phyloP scores from a whole-genome alignment of 2,113 vertebrate species.

The Oxyruncus cristatus region DNA sequence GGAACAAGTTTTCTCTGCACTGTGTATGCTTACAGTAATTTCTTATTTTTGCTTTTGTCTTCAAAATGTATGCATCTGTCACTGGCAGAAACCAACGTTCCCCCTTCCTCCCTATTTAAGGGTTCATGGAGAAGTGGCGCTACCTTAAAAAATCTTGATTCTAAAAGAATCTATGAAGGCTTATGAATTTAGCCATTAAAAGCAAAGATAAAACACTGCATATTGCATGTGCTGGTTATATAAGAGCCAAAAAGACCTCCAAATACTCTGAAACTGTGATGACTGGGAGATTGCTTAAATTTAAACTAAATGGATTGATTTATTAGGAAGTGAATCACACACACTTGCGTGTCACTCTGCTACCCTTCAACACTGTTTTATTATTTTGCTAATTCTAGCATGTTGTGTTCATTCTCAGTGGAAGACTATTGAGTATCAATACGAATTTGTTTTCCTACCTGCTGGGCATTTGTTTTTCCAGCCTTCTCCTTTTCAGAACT shows the following conservation, averaged over 20 bases:
- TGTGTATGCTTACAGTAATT: not conserved
- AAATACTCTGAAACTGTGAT: not conserved
- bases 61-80: not conserved
- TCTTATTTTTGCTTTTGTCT: not conserved
- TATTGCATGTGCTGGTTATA: not conserved
- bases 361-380: conserved; percentile 6
- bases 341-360: not conserved
- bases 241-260: not conserved
- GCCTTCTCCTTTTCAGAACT: not conserved
- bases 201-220: not conserved
- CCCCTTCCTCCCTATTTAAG: not conserved
- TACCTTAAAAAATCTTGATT: not conserved
- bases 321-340: conserved; percentile 33
- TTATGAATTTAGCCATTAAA: not conserved
- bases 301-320: conserved; percentile 16
- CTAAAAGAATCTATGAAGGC: not conserved
- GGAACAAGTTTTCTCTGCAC: not conserved
- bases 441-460: conserved; percentile 22
- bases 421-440: conserved; percentile 17
- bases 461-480: not conserved
- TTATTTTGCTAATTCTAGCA: conserved; percentile 46
- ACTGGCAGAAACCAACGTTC: not conserved
- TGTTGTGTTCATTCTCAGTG: not conserved
- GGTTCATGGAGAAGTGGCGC: accelerated
- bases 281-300: not conserved